Conservation (phyloP, 2,113 vertebrate genomes). For the Callorhinus ursinus region DNA sequence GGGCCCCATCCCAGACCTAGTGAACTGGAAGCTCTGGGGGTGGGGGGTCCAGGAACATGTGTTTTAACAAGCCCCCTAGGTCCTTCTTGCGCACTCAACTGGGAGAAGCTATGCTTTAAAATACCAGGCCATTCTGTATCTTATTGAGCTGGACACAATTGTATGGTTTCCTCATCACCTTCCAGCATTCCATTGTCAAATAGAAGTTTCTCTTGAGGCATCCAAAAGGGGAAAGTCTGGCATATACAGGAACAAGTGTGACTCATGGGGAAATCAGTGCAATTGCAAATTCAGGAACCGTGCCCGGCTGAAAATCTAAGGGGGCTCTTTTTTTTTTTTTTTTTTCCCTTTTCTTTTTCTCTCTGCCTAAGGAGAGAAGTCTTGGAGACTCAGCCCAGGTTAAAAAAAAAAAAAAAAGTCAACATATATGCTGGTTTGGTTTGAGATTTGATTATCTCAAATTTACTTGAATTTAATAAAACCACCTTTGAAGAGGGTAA, state of each 20-base stretch:
- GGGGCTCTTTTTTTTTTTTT: conserved; percentile 44
- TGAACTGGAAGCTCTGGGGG: background rate
- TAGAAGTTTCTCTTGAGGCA: conserved; percentile 63
- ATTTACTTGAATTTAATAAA: background rate
- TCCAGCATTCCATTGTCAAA: conserved; percentile 34
- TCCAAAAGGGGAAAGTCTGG: conserved; percentile 70
- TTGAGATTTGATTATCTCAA: background rate
- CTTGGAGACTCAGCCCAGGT: background rate
- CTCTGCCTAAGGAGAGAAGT: background rate
- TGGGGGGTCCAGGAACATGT: background rate
- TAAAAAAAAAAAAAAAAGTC: background rate
- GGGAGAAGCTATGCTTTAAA: conserved; percentile 2
- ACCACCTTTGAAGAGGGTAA: background rate
- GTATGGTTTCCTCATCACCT: conserved; percentile 59
- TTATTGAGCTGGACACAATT: background rate
- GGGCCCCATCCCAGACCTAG: background rate
- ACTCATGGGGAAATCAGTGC: conserved; percentile 69
- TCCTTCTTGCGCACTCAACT: background rate
- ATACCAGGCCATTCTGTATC: background rate
- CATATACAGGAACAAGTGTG: conserved; percentile 54
- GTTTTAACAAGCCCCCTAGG: background rate
- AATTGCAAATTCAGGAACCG: conserved; percentile 61
- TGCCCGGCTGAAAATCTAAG: conserved; percentile 35
- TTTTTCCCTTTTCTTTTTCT: conserved; percentile 44
- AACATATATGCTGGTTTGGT: background rate